These are phyloP conservation scores for Autographa pulchrina DNA, from an alignment of 2,888 invertebrate genomes.

Conservation along the genomic window DNA sequence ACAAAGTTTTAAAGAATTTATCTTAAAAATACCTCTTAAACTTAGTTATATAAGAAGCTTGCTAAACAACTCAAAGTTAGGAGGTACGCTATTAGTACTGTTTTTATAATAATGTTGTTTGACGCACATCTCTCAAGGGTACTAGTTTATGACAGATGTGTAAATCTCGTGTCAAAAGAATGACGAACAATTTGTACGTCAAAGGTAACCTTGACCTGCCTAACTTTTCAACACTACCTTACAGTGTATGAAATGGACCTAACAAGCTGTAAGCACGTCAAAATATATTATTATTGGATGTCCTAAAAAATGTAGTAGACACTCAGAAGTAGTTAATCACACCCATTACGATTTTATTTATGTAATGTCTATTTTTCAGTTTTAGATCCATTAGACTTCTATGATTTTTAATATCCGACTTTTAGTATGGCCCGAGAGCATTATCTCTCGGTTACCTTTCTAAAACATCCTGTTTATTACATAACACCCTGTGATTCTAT, in stretches of 20 bases:
- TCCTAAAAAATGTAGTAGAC: too few relatives aligned
- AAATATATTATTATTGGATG: background rate
- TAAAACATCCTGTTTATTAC: too few relatives aligned
- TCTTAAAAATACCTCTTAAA: background rate
- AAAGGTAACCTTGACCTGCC: slow-evolving; percentile 40
- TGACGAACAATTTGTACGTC: slow-evolving; percentile 28
- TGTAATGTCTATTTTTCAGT: too few relatives aligned
- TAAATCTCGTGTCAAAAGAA: slow-evolving; percentile 40
- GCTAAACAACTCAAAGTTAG: background rate
- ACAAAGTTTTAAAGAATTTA: background rate
- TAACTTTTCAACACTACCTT: slow-evolving; percentile 16
- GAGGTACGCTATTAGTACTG: background rate
- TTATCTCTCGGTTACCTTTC: too few relatives aligned
- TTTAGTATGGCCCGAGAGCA: too few relatives aligned
- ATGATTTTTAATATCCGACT: too few relatives aligned
- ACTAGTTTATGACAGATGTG: slow-evolving; percentile 25
- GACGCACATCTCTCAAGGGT: slow-evolving; percentile 24
- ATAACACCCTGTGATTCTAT: background rate
- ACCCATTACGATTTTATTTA: too few relatives aligned
- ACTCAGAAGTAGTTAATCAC: too few relatives aligned
- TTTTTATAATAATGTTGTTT: slow-evolving; percentile 3
- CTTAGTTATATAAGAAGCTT: background rate
- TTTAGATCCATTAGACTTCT: too few relatives aligned
- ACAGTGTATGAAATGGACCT: background rate
- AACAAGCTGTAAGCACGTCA: background rate